Evolutionary conservation across 2,888 invertebrate genomes (phyloP), one percentile per base, ranked within the genome.

Genomic region (Artemia sp.): DNA sequence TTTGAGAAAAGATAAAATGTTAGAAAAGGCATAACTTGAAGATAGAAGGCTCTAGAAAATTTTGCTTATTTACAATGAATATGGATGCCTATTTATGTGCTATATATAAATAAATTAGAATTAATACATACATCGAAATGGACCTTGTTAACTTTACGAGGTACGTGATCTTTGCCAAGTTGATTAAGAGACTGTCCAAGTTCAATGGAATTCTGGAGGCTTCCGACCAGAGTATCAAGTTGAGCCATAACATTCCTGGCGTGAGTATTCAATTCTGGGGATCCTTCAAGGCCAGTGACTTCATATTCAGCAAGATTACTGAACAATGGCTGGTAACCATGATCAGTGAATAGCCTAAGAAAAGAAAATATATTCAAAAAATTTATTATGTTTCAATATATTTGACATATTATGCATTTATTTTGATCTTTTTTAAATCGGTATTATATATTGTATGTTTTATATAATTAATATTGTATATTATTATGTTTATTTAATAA

Each of bases 81-180:
- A 38, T 38, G 38, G 38, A 6, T 38, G 38, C 38, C 38, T 38
- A 38, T 38, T 38, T 38, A 38, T 38, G 6, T 38, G 2, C 0
- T 38, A 38, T 38, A 38, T 38, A 3, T 38, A 38, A 6, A 38
- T 38, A 38, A 38, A 38, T 38, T 38, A 38, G 64, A 58, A 58
- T 24, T 24, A 19, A 53, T 53, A 53, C 12, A 5, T 53, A 58
- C 64, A n/a, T 58, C 24, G 12, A 58, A 58, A 24, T 58, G 64
- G 14, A 24, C n/a, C 24, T 58, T 58, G 24, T 58, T 24, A 3
- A 58, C 64, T n/a, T 24, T 58, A 24, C 64, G 64, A 24, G 14
- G n/a, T 19, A 58, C 64, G 64, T 58, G 64, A 24, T 58, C 64
- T 24, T 58, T 58, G n/a, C 64, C 64, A 58, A 58, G 64, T 19